A percentile compares a stretch with the other conserved stretches of the same genome.
These are phyloP conservation scores for Scaptomyza parva DNA, from an alignment of 2,888 invertebrate genomes.

Conservation along the genomic window DNA sequence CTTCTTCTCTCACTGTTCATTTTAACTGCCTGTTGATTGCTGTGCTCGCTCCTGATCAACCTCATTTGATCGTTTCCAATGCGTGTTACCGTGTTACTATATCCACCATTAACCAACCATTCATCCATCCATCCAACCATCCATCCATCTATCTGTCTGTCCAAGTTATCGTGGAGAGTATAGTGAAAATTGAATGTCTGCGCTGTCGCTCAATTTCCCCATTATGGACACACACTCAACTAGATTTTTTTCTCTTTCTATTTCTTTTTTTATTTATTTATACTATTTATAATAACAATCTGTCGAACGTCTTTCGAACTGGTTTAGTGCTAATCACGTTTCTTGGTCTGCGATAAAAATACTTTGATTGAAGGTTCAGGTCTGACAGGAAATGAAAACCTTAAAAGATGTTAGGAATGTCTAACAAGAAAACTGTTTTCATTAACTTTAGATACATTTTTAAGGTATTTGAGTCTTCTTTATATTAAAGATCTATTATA, in stretches of 20 bases:
- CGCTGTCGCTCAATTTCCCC: slow-evolving; percentile 60
- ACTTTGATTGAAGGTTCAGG: neutral
- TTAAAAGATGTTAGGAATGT: neutral
- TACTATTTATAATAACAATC: slow-evolving; percentile 4
- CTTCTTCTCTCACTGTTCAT: too few species aligned
- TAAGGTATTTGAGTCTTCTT: neutral
- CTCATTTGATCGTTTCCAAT: slow-evolving; percentile 37
- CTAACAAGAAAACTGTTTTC: neutral
- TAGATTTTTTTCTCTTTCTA: slow-evolving; percentile 64
- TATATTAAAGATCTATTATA: too few species aligned
- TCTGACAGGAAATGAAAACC: slow-evolving; percentile 7
- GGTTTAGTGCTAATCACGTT: slow-evolving; percentile 9
- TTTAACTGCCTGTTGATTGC: slow-evolving; percentile 27
- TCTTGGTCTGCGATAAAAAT: neutral
- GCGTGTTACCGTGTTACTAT: slow-evolving; percentile 74
- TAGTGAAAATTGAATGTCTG: slow-evolving; percentile 68
- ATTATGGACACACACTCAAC: slow-evolving; percentile 62
- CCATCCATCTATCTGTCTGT: neutral
- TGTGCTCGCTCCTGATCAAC: slow-evolving; percentile 39
- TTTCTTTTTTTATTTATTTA: slow-evolving; percentile 13
- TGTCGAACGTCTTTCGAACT: slow-evolving; percentile 18
- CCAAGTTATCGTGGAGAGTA: too few species aligned
- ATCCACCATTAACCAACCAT: slow-evolving; percentile 19
- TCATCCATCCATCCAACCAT: neutral
- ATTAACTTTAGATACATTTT: neutral